Evolutionary conservation across 2,113 vertebrate genomes (phyloP), one percentile per base, ranked within the genome.

Genomic region (Peromyscus maniculatus): DNA sequence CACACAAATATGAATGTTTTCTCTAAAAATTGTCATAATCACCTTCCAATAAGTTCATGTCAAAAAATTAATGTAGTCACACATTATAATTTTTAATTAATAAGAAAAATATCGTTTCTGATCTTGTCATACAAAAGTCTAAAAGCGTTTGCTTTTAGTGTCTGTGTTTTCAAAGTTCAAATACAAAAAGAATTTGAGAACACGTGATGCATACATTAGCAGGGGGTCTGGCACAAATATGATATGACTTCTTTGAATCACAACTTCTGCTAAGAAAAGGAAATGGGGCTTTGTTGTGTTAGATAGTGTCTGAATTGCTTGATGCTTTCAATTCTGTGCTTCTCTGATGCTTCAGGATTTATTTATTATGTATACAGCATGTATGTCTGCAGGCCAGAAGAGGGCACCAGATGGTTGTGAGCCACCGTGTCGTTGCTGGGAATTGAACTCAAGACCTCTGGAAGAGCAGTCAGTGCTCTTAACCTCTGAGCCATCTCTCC

Each of bases 11-110:
- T 62, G 78, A 82, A 33, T 22, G 75, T 77, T 87, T 87, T 96
- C 49, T 64, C 83, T 22, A 94, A 92, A 26, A 9, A 16, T 59
- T 95, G 7, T 90, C 22, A n/a, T 87, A 36, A 13, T 62, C 74
- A 78, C 19, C 13, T 16, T 9, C 13, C 0, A 4, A 86, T 78
- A 75, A 59, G 24, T 88, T 72, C 1, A 9, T 91, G 8, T 31
- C 36, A 84, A 80, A 89, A 97, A 96, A 77, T 59, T 31, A 93
- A 95, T 77, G 19, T 75, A 71, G 22, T 69, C 21, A 91, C 26
- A 72, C 7, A 52, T 19, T 64, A 33, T 69, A 84, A 49, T 64
- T 74, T 59, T 19, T 78, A 94, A 92, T 67, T 79, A 15, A 52
- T 80, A 19, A 12, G 15, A 39, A 33, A 87, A 67, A 46, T 13